Conservation (phyloP, 2,888 invertebrate genomes). For the Platerodrilus igneus region DNA sequence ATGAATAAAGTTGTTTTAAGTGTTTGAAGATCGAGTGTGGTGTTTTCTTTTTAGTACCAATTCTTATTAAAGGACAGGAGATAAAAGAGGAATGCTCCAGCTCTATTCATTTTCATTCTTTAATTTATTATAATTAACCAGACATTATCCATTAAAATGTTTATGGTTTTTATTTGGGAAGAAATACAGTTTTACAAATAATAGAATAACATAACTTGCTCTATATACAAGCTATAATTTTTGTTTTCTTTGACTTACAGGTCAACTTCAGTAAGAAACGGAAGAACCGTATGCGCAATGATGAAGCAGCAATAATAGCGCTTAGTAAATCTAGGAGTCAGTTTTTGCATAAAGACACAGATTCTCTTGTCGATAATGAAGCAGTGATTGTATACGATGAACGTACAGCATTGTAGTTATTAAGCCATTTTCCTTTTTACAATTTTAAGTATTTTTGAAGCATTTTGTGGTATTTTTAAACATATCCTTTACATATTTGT, state of each 20-base stretch:
- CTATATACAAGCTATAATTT: no score
- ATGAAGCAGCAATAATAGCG: slow-evolving; percentile 76
- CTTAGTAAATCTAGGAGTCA: slow-evolving; percentile 69
- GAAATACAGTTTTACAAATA: no score
- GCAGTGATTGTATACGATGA: slow-evolving; percentile 79
- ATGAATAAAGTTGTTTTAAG: no score
- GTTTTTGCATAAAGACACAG: slow-evolving; percentile 55
- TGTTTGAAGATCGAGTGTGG: no score
- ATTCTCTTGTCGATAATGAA: slow-evolving; percentile 67
- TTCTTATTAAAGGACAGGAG: no score
- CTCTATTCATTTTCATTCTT: no score
- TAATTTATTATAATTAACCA: no score
- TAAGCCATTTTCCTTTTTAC: slow-evolving; percentile 17
- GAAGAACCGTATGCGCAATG: slow-evolving; percentile 75
- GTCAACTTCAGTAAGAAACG: slow-evolving; percentile 73
- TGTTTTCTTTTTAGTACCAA: no score
- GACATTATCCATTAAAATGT: no score
- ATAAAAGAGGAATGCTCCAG: no score
- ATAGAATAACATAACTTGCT: no score
- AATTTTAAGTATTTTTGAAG: slow-evolving; percentile 27
- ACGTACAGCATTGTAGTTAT: slow-evolving; percentile 64
- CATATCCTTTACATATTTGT: slow-evolving; percentile 16
- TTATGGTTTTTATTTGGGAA: no score
- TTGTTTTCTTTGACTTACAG: slow-evolving; percentile 45
- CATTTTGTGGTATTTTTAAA: slow-evolving; percentile 14